Base-by-base conservation (phyloP, 2,113 vertebrate species). In the Prionailurus bengalensis region DNA sequence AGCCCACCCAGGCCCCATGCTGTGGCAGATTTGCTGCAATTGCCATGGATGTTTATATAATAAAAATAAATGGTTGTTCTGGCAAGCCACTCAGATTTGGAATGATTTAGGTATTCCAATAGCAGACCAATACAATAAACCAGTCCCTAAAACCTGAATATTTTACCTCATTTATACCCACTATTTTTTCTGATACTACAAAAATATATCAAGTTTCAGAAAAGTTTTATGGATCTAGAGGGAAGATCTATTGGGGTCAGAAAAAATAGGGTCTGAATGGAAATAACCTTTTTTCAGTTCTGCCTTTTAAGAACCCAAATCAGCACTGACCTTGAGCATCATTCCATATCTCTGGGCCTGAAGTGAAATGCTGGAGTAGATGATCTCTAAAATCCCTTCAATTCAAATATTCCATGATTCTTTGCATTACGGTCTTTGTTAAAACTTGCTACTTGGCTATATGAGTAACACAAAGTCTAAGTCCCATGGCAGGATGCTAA, bases 221-320 rank as follows among this genome's bases (percentile, higher is more conserved):
- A 94, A 86, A 33, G 8, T 1, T 33, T 81, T 85, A n/a, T 66
- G 23, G 7, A 14, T 85, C 27, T 85, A 36, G 70, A 65, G 31
- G 25, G 55, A 4, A 94, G 70, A 85, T 91, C 7, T 42, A 0
- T 42, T 79, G 76, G 29, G 1, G 1, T 88, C 31, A 79, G 25
- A n/a, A 53, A 95, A 80, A 36, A 58, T 17, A 27, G 36, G 4
- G 9, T 53, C 27, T 87, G 17, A 29, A 7, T 61, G 13, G 15
- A 86, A 92, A 94, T 36, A 92, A 84, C 48, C 17, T 19, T 51
- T 90, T 78, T 87, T 88, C 36, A 95, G 27, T 66, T 48, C 29
- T 91, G 5, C 2, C 36, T 70, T 87, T 17, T 65, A 82, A 92
- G 36, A 84, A 92, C 29, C 31, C 42, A 25, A 65, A 68, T n/a